Evolutionary conservation across 1,140 invertebrate species (phyloP).

Genomic region (Leptonema lineaticorne): DNA sequence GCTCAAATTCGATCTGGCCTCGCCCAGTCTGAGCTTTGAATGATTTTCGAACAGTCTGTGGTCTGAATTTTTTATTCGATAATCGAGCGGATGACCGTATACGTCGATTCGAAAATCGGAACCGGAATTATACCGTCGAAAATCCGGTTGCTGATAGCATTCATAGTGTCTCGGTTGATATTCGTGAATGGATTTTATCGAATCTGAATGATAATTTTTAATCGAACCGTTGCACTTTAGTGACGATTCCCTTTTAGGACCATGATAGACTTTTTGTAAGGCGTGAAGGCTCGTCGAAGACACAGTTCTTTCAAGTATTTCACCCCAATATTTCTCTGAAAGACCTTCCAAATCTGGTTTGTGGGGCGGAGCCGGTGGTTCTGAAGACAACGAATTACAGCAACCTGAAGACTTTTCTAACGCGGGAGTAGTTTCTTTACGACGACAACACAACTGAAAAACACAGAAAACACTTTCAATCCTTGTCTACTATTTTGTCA

Average conservation of each 20-base stretch:
- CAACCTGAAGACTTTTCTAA: conserved; percentile 54
- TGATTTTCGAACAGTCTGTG: conserved; percentile 52
- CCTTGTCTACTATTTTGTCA: too few relatives aligned
- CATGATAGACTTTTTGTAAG: conserved; percentile 60
- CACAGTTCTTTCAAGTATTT: conserved; percentile 70
- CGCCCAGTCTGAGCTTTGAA: conserved; percentile 48
- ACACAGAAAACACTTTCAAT: conserved; percentile 35
- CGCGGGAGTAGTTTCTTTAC: conserved; percentile 48
- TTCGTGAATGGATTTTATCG: conserved; percentile 40
- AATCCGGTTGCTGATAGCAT: conserved; percentile 49
- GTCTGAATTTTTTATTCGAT: conserved; percentile 52
- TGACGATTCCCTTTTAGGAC: conserved; percentile 46
- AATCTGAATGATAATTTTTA: conserved; percentile 48
- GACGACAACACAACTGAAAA: conserved; percentile 52
- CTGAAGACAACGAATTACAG: conserved; percentile 54
- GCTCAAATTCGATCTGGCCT: conserved; percentile 54
- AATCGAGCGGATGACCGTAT: conserved; percentile 49
- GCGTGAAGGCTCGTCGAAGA: conserved; percentile 68
- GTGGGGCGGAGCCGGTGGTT: conserved; percentile 47
- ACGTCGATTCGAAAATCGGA: conserved; percentile 55
- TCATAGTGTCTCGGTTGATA: conserved; percentile 51
- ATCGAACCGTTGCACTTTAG: conserved; percentile 52
- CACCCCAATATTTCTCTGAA: conserved; percentile 76
- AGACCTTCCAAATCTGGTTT: conserved; percentile 67
- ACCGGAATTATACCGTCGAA: conserved; percentile 50